Base-by-base conservation (phyloP, 1,140 invertebrate genomes). In the Lepidostoma basale region DNA sequence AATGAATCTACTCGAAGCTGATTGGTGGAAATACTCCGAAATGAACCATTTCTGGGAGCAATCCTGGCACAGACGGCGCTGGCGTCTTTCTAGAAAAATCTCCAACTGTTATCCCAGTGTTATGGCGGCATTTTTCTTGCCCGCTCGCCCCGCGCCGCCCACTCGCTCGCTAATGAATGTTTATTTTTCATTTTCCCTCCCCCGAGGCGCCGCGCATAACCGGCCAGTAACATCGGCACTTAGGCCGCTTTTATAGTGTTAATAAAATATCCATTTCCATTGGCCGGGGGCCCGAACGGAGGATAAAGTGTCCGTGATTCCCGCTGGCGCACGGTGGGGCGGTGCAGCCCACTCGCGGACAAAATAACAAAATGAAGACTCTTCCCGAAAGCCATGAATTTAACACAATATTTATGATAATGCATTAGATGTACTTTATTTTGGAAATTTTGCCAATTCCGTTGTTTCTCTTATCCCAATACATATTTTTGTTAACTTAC, bases 101-200 rank as follows among this genome's bases (percentile, higher is more conserved):
- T 44, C 9, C 9, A 18, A 18, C 42, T 9, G 9, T 44, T 44
- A 44, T 44, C 20, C 6, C 33, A 18, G 28, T 20, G 28, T 59
- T 59, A 36, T 59, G 36, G 18, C 14, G 14, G 47, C 52, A 58
- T 66, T 40, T 66, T 66, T 66, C 33, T 44, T 56, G 30, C 16
- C n/a, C 28, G 9, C 14, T 16, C 65, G 16, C 62, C 30, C 16
- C 49, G 12, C 20, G 47, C 18, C 5, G 2, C 22, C 10, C n/a
- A 18, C 8, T 3, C 23, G n/a, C 10, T 26, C 68, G 54, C 56
- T 66, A 66, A 70, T 65, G 62, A 66, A 70, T 70, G 68, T 66
- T 62, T 70, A 70, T 66, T 70, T 70, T 70, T 70, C 62, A 70
- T 70, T 70, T 64, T 66, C 52, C 23, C 22, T 49, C 56, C 54